Base-by-base conservation (phyloP, 1,140 invertebrate species). In the Trinorchestia longiramus region DNA sequence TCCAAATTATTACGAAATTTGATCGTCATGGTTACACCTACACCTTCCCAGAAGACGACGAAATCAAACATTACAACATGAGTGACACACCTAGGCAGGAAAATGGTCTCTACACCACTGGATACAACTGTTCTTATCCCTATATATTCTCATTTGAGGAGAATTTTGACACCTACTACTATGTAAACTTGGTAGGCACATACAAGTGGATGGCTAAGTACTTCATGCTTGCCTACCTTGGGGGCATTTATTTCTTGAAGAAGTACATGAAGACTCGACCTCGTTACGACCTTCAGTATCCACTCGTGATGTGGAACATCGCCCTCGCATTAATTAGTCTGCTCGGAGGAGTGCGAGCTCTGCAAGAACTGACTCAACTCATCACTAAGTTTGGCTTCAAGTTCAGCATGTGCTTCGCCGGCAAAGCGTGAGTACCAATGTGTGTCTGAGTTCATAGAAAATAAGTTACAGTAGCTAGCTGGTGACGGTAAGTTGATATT, bases 321-420 rank as follows among this genome's bases (percentile, higher is more conserved):
- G 8, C 43, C 44, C 92, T 94, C 43, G 92, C 92, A 11, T 28
- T 45, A 40, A 43, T 94, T 40, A 94, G 92, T 47, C 92, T 94
- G 11, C 43, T 42, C 41, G 92, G 92, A 28, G 92, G 92, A 19
- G 43, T 94, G 43, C 43, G 92, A 15, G 92, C 92, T 8, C 44
- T 94, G 92, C 92, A 94, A n/a, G 92, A 94, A 44, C 92, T 94
- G 43, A 41, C 92, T 43, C 92, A 94, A 47, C 92, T 94, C 43
- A 47, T 94, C 92, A 45, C 43, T 19, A 43, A 94, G 8, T 94
- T 45, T 36, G 92, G 92, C 92, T 45, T 94, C 43, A 94, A 94
- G 43, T 94, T 94, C 92, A 94, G 92, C 92, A 94, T 94, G 92
- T 94, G 92, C 92, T 94, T 94, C 92, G 92, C 92, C 92, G 92